phyloP scores from a whole-genome alignment of 2,113 vertebrate species.

The Pluvialis apricaria region DNA sequence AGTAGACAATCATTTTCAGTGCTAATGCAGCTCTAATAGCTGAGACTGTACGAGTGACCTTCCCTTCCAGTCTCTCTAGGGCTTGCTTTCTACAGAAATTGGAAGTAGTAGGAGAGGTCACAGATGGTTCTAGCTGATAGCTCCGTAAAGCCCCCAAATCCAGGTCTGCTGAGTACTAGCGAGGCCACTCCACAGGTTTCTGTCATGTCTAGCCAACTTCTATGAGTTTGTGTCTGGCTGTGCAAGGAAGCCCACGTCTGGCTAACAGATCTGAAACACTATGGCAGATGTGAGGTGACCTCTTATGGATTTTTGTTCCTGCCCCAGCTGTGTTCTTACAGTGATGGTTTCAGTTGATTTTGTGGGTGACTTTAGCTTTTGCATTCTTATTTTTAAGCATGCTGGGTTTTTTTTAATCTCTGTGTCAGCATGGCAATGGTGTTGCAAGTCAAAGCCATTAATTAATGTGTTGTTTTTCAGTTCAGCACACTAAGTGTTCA shows the following conservation, averaged over 20 bases:
- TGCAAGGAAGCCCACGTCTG: not conserved
- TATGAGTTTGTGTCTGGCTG: not conserved
- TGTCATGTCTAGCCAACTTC: not conserved
- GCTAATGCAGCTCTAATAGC: not conserved
- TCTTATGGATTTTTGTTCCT: not conserved
- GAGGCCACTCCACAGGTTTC: not conserved
- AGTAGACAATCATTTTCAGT: not conserved
- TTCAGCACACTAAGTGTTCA: not conserved
- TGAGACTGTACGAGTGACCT: not conserved
- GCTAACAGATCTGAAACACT: not conserved
- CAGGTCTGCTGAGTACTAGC: not conserved
- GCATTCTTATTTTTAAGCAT: not conserved
- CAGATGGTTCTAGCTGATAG: not conserved
- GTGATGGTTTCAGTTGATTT: not conserved
- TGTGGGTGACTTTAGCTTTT: not conserved
- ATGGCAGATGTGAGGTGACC: not conserved
- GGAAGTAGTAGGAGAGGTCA: not conserved
- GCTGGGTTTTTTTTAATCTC: not conserved
- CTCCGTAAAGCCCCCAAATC: not conserved
- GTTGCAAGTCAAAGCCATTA: not conserved
- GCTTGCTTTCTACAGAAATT: not conserved
- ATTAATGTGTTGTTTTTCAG: not conserved
- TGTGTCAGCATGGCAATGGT: not conserved
- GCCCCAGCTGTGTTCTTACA: not conserved
- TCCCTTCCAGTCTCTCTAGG: not conserved